Evolutionary conservation across 2,888 invertebrate genomes (phyloP).

Genomic region (Epsilonema sp.): DNA sequence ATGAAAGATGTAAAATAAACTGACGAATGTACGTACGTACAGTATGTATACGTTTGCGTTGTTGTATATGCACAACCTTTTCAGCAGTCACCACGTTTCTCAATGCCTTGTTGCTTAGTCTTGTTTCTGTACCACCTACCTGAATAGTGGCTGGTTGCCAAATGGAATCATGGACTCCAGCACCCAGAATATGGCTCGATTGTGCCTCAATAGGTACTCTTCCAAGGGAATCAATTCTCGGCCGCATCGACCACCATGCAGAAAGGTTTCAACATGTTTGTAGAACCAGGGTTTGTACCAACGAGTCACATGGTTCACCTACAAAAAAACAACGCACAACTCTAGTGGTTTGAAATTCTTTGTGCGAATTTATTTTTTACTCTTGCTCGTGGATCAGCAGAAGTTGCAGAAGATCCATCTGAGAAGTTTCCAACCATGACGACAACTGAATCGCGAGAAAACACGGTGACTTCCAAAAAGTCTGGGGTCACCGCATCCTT

Average conservation of each 20-base stretch:
- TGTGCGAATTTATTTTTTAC: slow-evolving; percentile 11
- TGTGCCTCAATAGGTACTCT: slow-evolving; percentile 45
- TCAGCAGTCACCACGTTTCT: too few species aligned
- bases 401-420: slow-evolving; percentile 33
- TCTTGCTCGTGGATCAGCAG: too few species aligned
- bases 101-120: too few species aligned
- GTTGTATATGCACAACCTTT: too few species aligned
- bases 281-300: slow-evolving; percentile 56
- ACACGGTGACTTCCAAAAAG: slow-evolving; percentile 48
- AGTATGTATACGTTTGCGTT: too few species aligned
- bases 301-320: slow-evolving; percentile 39
- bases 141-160: slow-evolving; percentile 45
- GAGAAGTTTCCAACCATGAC: slow-evolving; percentile 47
- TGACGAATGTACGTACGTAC: too few species aligned
- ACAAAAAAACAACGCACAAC: too few species aligned
- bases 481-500: slow-evolving; percentile 35
- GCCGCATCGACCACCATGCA: slow-evolving; percentile 35
- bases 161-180: slow-evolving; percentile 50
- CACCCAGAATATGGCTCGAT: slow-evolving; percentile 49
- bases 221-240: slow-evolving; percentile 43
- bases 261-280: slow-evolving; percentile 43
- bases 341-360: too few species aligned
- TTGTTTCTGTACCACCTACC: too few species aligned
- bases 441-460: slow-evolving; percentile 43
- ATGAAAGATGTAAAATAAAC: background rate